A percentile compares a stretch with the other conserved stretches of the same genome.
Evolutionary conservation across 2,797 vertebrate genomes (phyloP).

Genomic region (Champsocephalus esox): DNA sequence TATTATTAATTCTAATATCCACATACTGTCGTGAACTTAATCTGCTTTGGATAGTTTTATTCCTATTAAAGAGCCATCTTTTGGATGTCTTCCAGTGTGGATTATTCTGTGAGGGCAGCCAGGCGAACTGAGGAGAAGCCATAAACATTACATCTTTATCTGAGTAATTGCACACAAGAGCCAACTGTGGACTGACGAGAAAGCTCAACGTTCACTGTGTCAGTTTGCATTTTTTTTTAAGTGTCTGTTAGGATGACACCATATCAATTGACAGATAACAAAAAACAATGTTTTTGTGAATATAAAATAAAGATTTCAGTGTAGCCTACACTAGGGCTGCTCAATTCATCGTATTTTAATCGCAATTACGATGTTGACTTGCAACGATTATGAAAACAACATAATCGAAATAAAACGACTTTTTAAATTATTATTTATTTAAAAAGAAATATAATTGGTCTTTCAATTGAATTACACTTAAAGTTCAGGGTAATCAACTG

Average conservation of each 20-base stretch:
- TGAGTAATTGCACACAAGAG: slow-evolving; percentile 63
- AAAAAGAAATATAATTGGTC: no score
- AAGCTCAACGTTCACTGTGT: slow-evolving; percentile 71
- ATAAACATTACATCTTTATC: slow-evolving; percentile 80
- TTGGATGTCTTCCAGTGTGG: slow-evolving; percentile 44
- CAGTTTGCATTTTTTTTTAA: slow-evolving; percentile 41
- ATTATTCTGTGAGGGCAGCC: slow-evolving; percentile 52
- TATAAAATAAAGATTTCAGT: neutral
- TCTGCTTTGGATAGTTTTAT: slow-evolving; percentile 43
- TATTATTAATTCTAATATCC: slow-evolving; percentile 26
- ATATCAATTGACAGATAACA: slow-evolving; percentile 9
- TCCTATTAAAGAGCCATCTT: slow-evolving; percentile 40
- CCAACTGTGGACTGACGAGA: slow-evolving; percentile 42
- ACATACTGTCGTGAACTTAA: slow-evolving; percentile 21
- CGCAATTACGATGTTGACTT: no score
- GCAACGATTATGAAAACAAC: no score
- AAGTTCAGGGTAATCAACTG: no score
- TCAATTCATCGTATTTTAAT: no score
- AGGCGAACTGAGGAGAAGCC: slow-evolving; percentile 61
- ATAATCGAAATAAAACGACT: no score
- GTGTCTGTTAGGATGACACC: slow-evolving; percentile 18
- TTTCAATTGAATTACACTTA: no score
- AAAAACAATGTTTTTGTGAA: neutral
- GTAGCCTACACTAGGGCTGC: no score
- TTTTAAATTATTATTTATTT: no score